Base-by-base conservation (phyloP, 1,140 invertebrate species). In the Tyrophagus putrescentiae region DNA sequence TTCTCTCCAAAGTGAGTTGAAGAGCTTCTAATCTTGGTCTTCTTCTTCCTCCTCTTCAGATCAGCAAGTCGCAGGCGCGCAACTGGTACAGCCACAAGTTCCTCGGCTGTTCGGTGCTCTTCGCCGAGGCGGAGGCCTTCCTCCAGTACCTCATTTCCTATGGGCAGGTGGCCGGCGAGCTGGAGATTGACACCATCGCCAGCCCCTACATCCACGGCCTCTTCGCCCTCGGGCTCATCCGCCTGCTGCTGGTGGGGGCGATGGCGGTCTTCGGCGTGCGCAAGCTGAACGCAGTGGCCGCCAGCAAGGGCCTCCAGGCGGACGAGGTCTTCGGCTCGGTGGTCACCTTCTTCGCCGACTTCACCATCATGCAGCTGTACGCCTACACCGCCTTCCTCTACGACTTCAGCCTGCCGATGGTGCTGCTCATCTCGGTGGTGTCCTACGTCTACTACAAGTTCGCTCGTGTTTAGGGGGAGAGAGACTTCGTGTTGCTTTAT, bases 321-420 rank as follows among this genome's bases (percentile, higher is more conserved):
- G 18, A 48, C 21, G n/a, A n/a, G n/a, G 31, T 48, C 9, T 48
- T 48, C 45, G 45, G 45, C 18, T 48, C 45, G 9, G 45, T 21
- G 45, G 6, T 7, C 45, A 48, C 45, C 7, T 48, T 48, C 45
- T 48, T 48, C 45, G 23, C 45, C 13, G 45, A 48, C 18, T 48
- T 48, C 31, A 48, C 18, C 45, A 48, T 48, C 7, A 48, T 48
- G 23, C 45, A 48, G 45, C 18, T 48, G 7, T 48, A 48, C 31
- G 23, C 7, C 45, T 48, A 48, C 45, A 48, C 45, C 21, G 45
- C 45, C 31, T 48, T 25, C 18, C 23, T 48, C 45, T 48, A 48
- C 21, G 45, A 48, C 31, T 48, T 25, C 18, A 48, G 7, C 31
- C 21, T 48, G 7, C 45, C 45, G 45, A 13, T 48, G 7, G 45